Evolutionary conservation across 2,888 invertebrate genomes (phyloP), one percentile per base, ranked within the genome.

Genomic region (Alcis repandata): DNA sequence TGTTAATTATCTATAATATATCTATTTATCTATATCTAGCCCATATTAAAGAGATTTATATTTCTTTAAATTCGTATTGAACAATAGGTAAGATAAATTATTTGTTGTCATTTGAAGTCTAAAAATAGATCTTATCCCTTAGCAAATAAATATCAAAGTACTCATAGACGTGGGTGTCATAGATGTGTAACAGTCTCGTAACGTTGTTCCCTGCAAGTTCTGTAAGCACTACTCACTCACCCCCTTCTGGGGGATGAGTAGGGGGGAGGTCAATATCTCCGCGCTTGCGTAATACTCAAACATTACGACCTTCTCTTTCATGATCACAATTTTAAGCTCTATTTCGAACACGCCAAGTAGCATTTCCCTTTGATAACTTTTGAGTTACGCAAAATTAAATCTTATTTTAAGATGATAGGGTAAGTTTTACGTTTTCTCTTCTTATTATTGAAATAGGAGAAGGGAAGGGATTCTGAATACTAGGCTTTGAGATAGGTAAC

Each of bases 251-350:
- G 56, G 59, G 38, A 52, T 62, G 71, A 72, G 72, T 66, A 71
- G 73, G 63, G 74, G 72, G 83, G 81, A 74, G 77, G 87, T 91
- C 91, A 80, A 91, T 91, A 91, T 80, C 78, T 74, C 68, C 78
- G 80, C 88, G 90, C 91, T 74, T 84, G 91, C 91, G 91, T 77
- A 74, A 63, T 78, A 59, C 60, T 61, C 66, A 70, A 60, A 51
- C 64, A 63, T 68, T 71, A 68, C 64, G 63, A 73, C 65, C 66
- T 22, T 41, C 43, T 6, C 17, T 49, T 36, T 43, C n/a, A n/a
- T 43, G 10, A 27, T 3, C 38, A 45, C 32, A 17, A 64, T 51
- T 70, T 62, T 67, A 33, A 69, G 68, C 72, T 70, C 64, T 77
- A 72, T 56, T 56, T 10, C 32, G 10, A 49, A 13, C 6, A 1